phyloP scores from a whole-genome alignment of 2,888 invertebrate genomes.

The Eupithecia exiguata region DNA sequence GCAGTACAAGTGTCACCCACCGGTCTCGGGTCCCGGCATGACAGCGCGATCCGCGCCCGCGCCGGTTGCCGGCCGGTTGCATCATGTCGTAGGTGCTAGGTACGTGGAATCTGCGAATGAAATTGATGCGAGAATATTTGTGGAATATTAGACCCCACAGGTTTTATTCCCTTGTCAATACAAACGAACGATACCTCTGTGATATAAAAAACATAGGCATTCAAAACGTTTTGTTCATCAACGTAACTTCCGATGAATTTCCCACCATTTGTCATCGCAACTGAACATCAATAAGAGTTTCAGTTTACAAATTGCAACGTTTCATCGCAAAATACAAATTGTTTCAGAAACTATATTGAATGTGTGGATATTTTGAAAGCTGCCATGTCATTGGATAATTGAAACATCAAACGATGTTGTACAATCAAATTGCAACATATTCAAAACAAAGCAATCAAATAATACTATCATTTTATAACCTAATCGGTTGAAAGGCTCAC shows the following conservation, averaged over 20 bases:
- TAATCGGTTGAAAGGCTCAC: conserved; percentile 1
- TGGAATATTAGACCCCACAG: too few relatives aligned
- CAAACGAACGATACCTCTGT: not conserved
- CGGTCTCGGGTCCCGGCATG: too few relatives aligned
- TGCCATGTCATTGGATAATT: conserved; percentile 25
- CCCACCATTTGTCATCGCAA: conserved; percentile 15
- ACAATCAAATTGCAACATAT: conserved; percentile 3
- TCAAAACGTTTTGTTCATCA: conserved; percentile 8
- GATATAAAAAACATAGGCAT: not conserved
- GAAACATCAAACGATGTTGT: conserved; percentile 33
- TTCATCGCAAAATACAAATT: conserved; percentile 28
- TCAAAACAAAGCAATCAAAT: conserved; percentile 20
- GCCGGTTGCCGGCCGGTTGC: too few relatives aligned
- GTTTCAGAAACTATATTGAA: conserved; percentile 25
- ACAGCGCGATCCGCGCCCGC: too few relatives aligned
- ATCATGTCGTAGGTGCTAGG: too few relatives aligned
- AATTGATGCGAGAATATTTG: too few relatives aligned
- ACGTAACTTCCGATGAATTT: not conserved
- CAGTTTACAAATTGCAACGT: conserved; percentile 32
- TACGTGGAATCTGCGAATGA: too few relatives aligned
- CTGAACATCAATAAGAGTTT: conserved; percentile 28
- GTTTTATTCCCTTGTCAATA: not conserved
- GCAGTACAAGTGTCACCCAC: too few relatives aligned
- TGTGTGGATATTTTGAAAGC: conserved; percentile 26
- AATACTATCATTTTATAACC: conserved; percentile 20